phyloP scores from a whole-genome alignment of 2,797 vertebrate species.

The Diplodus puntazzo region DNA sequence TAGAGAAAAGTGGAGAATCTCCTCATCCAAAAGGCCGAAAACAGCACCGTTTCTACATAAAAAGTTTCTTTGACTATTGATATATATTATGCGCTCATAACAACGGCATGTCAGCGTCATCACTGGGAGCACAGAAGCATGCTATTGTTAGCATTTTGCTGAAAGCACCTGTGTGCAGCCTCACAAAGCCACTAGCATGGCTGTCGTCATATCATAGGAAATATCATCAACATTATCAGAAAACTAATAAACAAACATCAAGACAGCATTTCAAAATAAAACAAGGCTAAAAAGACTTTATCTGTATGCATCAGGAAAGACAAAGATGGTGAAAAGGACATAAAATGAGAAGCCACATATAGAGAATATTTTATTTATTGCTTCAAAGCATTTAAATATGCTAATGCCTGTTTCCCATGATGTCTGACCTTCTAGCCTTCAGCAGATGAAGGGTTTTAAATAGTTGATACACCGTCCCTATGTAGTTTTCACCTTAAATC shows the following conservation, averaged over 20 bases:
- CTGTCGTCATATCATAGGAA: no score
- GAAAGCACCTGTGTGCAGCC: no score
- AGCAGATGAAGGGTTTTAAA: conserved; percentile 69
- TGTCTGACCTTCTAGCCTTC: conserved; percentile 72
- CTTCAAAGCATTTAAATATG: conserved; percentile 77
- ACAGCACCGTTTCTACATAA: no score
- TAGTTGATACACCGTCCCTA: conserved; percentile 71
- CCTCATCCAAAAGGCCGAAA: no score
- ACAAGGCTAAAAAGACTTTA: background rate
- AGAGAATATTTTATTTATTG: conserved; percentile 79
- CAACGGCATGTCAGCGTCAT: no score
- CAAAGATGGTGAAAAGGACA: conserved; percentile 7
- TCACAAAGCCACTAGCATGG: no score
- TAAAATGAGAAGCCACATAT: conserved; percentile 30
- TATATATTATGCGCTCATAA: no score
- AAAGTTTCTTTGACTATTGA: no score
- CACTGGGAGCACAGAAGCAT: no score
- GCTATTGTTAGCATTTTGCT: no score
- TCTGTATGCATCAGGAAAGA: conserved; percentile 21
- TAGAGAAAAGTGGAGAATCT: no score
- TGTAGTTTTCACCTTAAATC: conserved; percentile 70
- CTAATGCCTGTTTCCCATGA: conserved; percentile 74
- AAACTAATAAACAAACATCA: background rate
- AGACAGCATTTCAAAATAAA: background rate
- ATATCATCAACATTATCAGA: background rate